These are phyloP conservation scores for Drosophila ficusphila DNA, from an alignment of 1,140 invertebrate genomes.

Conservation along the genomic window DNA sequence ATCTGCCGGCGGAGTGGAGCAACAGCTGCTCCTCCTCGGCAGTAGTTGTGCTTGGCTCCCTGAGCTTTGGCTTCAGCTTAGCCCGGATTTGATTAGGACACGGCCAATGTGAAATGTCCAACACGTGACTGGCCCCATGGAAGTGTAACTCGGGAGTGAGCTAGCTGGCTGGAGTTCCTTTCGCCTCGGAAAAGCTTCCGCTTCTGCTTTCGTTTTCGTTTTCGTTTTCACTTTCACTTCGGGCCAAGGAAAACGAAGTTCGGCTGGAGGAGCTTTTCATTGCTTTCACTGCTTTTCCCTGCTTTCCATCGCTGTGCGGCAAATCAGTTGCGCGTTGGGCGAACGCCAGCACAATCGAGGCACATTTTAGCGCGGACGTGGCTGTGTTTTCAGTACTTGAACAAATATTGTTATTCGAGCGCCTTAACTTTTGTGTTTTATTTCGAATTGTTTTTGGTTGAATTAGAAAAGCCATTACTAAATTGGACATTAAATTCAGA, in stretches of 20 bases:
- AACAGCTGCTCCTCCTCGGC: slow-evolving; percentile 44
- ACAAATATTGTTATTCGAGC: slow-evolving; percentile 9
- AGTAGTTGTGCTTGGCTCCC: neutral
- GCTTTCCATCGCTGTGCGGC: slow-evolving; percentile 34
- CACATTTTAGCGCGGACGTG: slow-evolving; percentile 35
- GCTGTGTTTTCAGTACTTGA: slow-evolving; percentile 6
- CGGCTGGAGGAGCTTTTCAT: slow-evolving; percentile 43
- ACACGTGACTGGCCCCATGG: slow-evolving; percentile 47
- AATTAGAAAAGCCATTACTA: too few relatives aligned
- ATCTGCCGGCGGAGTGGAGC: slow-evolving; percentile 12
- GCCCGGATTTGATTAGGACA: slow-evolving; percentile 25
- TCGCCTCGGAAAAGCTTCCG: slow-evolving; percentile 51
- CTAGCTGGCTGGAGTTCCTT: slow-evolving; percentile 16
- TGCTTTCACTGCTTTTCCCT: slow-evolving; percentile 9
- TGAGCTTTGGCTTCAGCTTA: slow-evolving; percentile 40
- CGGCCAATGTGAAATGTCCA: slow-evolving; percentile 41
- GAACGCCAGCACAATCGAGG: slow-evolving; percentile 59
- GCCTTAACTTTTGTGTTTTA: neutral
- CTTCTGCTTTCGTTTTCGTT: slow-evolving; percentile 44
- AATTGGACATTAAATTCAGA: too few relatives aligned
- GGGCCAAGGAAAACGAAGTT: slow-evolving; percentile 50
- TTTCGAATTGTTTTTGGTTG: neutral
- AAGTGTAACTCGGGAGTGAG: slow-evolving; percentile 61
- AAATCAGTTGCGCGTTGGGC: slow-evolving; percentile 72
- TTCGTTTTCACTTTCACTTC: slow-evolving; percentile 44